A percentile compares a stretch with the other conserved stretches of the same genome.
These are phyloP conservation scores for human DNA, from an alignment of 2,113 vertebrate species.

Conservation along the genomic window GRCh38 chr7:54702001-54702500, in stretches of 20 bases:
- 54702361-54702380: background rate
- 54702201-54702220: no score
- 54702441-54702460: background rate
- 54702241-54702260: background rate
- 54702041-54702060: background rate
- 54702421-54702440: background rate
- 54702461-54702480: background rate
- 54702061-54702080: background rate
- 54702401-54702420: background rate
- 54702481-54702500: background rate
- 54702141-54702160: no score
- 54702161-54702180: background rate
- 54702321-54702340: background rate
- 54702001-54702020: accelerated
- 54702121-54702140: background rate
- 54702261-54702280: background rate
- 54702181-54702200: background rate
- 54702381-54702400: background rate
- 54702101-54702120: background rate
- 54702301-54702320: background rate
- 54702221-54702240: no score
- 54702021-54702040: no score
- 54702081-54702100: background rate
- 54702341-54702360: background rate
- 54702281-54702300: background rate